These are phyloP conservation scores for Solen grandis DNA, from an alignment of 1,140 invertebrate genomes.

Conservation along the genomic window DNA sequence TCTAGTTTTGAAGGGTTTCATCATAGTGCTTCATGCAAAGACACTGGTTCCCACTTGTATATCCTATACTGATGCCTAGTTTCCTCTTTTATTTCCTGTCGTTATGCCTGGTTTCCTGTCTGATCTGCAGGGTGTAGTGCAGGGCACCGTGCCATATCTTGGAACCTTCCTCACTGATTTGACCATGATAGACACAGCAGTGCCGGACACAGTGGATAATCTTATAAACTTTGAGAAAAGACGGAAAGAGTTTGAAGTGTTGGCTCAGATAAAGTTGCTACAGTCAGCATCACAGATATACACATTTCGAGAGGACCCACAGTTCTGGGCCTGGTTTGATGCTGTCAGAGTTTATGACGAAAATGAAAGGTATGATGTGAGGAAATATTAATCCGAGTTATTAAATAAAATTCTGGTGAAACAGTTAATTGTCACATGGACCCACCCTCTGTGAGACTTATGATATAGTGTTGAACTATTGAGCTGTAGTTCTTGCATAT, in stretches of 20 bases:
- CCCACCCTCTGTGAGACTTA: not conserved
- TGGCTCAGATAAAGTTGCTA: conserved; percentile 96
- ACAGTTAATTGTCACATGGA: not conserved
- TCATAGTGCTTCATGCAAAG: too few species aligned
- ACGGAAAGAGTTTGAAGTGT: conserved; percentile 98
- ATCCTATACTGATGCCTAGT: too few species aligned
- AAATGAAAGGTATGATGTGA: conserved; percentile 88
- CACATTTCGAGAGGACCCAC: conserved; percentile 89
- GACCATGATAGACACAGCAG: conserved; percentile 99
- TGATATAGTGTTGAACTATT: not conserved
- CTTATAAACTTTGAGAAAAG: conserved; percentile 99
- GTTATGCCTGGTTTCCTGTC: too few species aligned
- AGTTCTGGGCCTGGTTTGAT: conserved; percentile 96
- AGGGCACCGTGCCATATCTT: conserved; percentile 98
- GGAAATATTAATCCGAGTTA: not conserved
- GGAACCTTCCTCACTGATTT: conserved; percentile 99
- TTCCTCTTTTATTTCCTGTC: too few species aligned
- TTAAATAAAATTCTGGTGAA: not conserved
- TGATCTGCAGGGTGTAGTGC: conserved; percentile 79
- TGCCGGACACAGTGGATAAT: conserved; percentile 88
- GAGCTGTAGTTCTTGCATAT: not conserved
- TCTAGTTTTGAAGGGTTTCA: too few species aligned
- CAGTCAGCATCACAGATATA: conserved; percentile 98
- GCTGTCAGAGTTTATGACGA: conserved; percentile 94
- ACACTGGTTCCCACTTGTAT: too few species aligned